A percentile compares a stretch with the other conserved stretches of the same genome.
phyloP scores from a whole-genome alignment of 1,140 invertebrate species.

The Drosophila pseudoobscura region DNA sequence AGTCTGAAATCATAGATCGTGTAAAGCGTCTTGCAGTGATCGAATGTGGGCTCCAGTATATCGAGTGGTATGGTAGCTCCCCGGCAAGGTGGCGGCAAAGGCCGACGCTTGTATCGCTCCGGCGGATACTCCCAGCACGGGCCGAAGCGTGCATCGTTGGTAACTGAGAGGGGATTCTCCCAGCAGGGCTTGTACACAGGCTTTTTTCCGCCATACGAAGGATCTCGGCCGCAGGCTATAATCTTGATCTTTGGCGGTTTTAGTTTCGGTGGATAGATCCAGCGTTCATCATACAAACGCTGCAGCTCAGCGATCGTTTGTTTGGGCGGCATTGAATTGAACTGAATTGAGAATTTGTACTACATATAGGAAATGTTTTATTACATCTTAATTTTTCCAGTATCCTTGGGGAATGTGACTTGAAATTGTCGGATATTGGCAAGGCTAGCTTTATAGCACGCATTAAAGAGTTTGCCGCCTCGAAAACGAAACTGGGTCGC shows the following conservation, averaged over 20 bases:
- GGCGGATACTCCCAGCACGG: slow-evolving; percentile 71
- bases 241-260: slow-evolving; percentile 20
- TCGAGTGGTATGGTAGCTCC: slow-evolving; percentile 34
- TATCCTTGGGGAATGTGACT: slow-evolving; percentile 83
- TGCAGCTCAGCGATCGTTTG: slow-evolving; percentile 35
- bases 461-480: slow-evolving; percentile 74
- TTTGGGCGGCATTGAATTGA: slow-evolving; percentile 14
- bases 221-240: slow-evolving; percentile 30
- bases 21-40: slow-evolving; percentile 46
- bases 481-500: slow-evolving; percentile 38
- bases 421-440: slow-evolving; percentile 84
- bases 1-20: slow-evolving; percentile 51
- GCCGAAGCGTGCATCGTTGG: slow-evolving; percentile 26
- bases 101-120: slow-evolving; percentile 44
- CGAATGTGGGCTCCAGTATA: slow-evolving; percentile 41
- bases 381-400: slow-evolving; percentile 49
- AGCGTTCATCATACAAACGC: slow-evolving; percentile 35
- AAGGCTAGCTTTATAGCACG: slow-evolving; percentile 83
- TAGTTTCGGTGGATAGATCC: slow-evolving; percentile 48
- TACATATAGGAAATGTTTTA: not conserved
- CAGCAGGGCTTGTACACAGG: slow-evolving; percentile 44
- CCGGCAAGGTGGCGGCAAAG: slow-evolving; percentile 53
- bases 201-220: slow-evolving; percentile 12
- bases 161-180: slow-evolving; percentile 28
- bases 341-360: slow-evolving; percentile 25